phyloP scores from a whole-genome alignment of 2,797 vertebrate species.

The Pangasius macronema region DNA sequence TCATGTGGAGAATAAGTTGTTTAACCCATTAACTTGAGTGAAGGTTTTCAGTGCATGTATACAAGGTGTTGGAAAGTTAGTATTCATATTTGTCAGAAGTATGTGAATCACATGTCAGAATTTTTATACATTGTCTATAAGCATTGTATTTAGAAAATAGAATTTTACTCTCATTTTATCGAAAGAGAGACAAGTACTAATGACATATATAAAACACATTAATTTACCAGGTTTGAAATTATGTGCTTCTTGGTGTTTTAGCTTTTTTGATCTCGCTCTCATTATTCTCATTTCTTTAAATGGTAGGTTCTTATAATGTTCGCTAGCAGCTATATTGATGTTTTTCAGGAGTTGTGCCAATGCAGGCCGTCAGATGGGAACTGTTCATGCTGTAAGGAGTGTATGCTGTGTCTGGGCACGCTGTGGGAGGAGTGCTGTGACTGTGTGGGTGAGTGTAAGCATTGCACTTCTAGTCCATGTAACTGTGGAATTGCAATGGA shows the following conservation, averaged over 20 bases:
- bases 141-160: too few species aligned
- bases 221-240: background rate
- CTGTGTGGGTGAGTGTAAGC: conserved; percentile 88
- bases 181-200: too few species aligned
- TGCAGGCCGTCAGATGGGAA: conserved; percentile 94
- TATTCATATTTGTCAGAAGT: background rate
- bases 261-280: background rate
- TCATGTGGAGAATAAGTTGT: background rate
- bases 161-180: too few species aligned
- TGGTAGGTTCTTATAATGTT: background rate
- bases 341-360: conserved; percentile 92
- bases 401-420: conserved; percentile 95
- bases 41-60: background rate
- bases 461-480: background rate
- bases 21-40: background rate
- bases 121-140: background rate
- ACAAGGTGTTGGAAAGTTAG: background rate
- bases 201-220: too few species aligned
- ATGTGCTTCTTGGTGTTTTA: background rate
- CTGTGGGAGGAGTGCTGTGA: conserved; percentile 99
- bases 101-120: background rate
- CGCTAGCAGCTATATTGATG: conserved; percentile 19
- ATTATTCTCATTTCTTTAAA: background rate
- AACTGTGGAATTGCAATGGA: background rate
- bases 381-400: conserved; percentile 98